These are phyloP conservation scores for Xylota segnis DNA, from an alignment of 2,888 invertebrate genomes.

Conservation along the genomic window DNA sequence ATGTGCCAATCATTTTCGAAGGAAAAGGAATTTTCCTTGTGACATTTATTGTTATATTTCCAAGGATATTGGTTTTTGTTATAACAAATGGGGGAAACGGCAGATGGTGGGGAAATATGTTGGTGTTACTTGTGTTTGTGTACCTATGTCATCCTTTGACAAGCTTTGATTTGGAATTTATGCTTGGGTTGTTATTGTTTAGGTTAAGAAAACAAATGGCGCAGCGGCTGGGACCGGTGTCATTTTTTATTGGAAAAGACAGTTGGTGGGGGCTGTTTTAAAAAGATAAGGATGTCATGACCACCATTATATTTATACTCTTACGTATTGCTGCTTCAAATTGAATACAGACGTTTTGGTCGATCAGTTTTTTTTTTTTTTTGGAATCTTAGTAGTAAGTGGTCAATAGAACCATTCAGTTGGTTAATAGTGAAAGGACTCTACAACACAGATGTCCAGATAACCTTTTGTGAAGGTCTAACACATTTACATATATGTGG, in stretches of 20 bases:
- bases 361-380: no score
- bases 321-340: no score
- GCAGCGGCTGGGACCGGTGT: background rate
- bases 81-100: background rate
- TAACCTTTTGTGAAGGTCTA: no score
- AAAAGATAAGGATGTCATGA: no score
- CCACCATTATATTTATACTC: no score
- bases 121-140: constrained; percentile 24
- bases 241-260: background rate
- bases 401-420: no score
- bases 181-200: constrained; percentile 21
- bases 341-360: no score
- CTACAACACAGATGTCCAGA: no score
- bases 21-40: constrained; percentile 54
- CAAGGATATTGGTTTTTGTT: constrained; percentile 29
- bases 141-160: constrained; percentile 62
- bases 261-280: no score
- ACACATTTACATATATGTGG: no score
- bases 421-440: no score
- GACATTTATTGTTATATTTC: constrained; percentile 63
- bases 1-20: constrained; percentile 69
- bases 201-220: background rate
- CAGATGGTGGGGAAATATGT: background rate
- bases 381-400: no score
- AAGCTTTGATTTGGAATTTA: constrained; percentile 38